Evolutionary conservation across 2,113 vertebrate genomes (phyloP).

Genomic region (Tapirus terrestris): DNA sequence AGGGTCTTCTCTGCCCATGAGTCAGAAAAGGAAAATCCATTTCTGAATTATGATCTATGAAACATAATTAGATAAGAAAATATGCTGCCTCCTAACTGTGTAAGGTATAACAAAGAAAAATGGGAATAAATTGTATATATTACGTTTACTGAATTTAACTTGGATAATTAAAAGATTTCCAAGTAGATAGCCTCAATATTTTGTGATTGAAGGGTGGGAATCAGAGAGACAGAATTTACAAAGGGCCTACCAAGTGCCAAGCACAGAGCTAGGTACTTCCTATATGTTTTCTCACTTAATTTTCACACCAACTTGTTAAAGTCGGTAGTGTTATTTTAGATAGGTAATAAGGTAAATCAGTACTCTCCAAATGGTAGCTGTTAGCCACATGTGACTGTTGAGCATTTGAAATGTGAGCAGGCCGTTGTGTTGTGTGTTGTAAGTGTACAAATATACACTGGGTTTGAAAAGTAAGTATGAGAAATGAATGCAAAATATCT

Average conservation of each 20-base stretch:
- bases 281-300: too few relatives aligned
- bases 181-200: background rate
- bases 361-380: too few relatives aligned
- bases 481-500: background rate
- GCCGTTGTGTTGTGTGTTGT: background rate
- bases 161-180: conserved; percentile 31
- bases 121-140: background rate
- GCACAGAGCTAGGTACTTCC: too few relatives aligned
- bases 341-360: too few relatives aligned
- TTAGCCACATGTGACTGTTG: too few relatives aligned
- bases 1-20: background rate
- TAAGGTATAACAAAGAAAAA: conserved; percentile 36
- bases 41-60: background rate
- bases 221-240: background rate
- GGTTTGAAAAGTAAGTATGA: background rate
- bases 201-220: background rate
- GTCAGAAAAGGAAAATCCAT: conserved; percentile 13
- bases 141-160: background rate
- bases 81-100: background rate
- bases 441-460: background rate
- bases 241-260: background rate
- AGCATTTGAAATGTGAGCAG: background rate
- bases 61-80: background rate
- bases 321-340: too few relatives aligned
- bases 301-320: too few relatives aligned